phyloP scores from a whole-genome alignment of 2,888 invertebrate species.

The Torymus tubicola region DNA sequence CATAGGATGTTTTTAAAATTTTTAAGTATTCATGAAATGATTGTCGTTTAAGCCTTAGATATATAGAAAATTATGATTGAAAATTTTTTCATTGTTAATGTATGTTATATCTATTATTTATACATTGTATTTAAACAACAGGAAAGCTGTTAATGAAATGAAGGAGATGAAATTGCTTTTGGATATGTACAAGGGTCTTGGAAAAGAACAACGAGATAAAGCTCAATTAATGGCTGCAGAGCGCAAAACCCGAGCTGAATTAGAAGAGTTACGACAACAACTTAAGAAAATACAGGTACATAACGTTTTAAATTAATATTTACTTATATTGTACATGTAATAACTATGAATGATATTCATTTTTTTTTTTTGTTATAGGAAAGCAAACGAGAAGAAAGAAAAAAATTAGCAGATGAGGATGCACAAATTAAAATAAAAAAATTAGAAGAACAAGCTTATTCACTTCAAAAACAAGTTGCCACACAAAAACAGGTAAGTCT shows the following conservation, averaged over 20 bases:
- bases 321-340: neutral
- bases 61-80: too few species aligned
- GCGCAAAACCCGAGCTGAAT: constrained; percentile 91
- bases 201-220: constrained; percentile 97
- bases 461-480: constrained; percentile 93
- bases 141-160: constrained; percentile 94
- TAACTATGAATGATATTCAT: neutral
- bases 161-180: constrained; percentile 95
- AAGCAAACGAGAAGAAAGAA: constrained; percentile 92
- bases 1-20: too few species aligned
- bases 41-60: too few species aligned
- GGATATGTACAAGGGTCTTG: constrained; percentile 98
- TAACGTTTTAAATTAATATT: constrained; percentile 13
- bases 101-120: constrained; percentile 16
- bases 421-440: constrained; percentile 95
- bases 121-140: constrained; percentile 71
- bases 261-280: constrained; percentile 91
- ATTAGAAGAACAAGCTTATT: constrained; percentile 94
- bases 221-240: constrained; percentile 97
- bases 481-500: constrained; percentile 85
- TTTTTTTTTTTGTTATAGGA: constrained; percentile 79
- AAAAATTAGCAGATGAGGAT: constrained; percentile 96
- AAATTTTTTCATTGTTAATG: neutral
- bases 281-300: constrained; percentile 89
- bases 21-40: too few species aligned